A percentile compares a stretch with the other conserved stretches of the same genome.
These are phyloP conservation scores for Barnardius zonarius DNA, from an alignment of 2,113 vertebrate species.

Conservation along the genomic window DNA sequence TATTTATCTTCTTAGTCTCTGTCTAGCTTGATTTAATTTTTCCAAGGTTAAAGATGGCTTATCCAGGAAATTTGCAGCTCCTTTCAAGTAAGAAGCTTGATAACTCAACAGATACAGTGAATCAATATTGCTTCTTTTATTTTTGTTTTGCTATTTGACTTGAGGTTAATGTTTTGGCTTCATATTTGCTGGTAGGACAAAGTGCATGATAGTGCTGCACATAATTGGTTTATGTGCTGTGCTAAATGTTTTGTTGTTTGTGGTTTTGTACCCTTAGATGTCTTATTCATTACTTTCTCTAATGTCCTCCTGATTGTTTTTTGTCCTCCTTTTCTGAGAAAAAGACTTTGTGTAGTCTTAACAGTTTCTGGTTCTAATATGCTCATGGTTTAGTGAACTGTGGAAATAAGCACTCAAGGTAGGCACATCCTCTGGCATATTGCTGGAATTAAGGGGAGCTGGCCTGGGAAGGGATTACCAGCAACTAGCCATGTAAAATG, in stretches of 20 bases:
- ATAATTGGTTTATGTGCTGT: not conserved
- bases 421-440: not conserved
- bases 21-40: constrained; percentile 37
- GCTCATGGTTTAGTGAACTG: not conserved
- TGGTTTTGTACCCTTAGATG: not conserved
- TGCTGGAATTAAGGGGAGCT: not conserved
- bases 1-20: not conserved
- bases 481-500: not conserved
- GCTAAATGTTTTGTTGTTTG: not conserved
- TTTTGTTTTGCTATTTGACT: constrained; percentile 4
- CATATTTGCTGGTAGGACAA: not conserved
- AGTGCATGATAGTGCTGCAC: not conserved
- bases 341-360: not conserved
- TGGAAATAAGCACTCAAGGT: not conserved
- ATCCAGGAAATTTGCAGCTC: constrained; percentile 6
- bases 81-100: constrained; percentile 17
- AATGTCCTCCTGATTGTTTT: not conserved
- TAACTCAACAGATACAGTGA: not conserved
- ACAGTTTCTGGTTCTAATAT: not conserved
- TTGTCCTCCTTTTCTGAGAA: not conserved
- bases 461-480: not conserved
- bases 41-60: constrained; percentile 33
- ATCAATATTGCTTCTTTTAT: not conserved
- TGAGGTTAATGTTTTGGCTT: constrained; percentile 24
- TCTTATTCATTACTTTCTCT: not conserved